These are phyloP conservation scores for Drosophila kanapiae DNA, from an alignment of 1,140 invertebrate genomes.

Conservation along the genomic window DNA sequence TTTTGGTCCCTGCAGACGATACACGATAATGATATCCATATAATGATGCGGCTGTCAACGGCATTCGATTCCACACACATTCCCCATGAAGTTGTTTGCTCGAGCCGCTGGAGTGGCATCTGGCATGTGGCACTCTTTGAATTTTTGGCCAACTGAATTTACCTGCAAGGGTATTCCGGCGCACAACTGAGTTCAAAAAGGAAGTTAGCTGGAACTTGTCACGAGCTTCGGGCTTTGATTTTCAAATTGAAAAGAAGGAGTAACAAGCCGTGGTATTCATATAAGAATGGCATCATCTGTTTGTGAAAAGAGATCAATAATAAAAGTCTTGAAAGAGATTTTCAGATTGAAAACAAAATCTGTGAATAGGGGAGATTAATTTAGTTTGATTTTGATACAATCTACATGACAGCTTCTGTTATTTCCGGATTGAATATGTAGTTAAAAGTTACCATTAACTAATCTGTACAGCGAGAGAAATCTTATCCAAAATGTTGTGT, in stretches of 20 bases:
- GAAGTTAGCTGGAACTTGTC: slow-evolving; percentile 25
- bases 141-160: slow-evolving; percentile 34
- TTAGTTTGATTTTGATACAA: neutral
- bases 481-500: too few relatives aligned
- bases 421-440: neutral
- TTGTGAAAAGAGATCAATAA: slow-evolving; percentile 4
- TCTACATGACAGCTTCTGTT: neutral
- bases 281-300: neutral
- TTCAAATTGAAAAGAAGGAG: neutral
- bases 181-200: slow-evolving; percentile 8
- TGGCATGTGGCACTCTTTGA: slow-evolving; percentile 50
- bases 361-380: neutral
- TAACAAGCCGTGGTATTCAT: slow-evolving; percentile 12
- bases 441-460: neutral
- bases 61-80: slow-evolving; percentile 59
- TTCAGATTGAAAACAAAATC: too few relatives aligned
- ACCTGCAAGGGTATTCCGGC: slow-evolving; percentile 38
- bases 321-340: neutral
- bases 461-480: neutral
- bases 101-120: slow-evolving; percentile 38
- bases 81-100: slow-evolving; percentile 53
- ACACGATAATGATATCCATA: slow-evolving; percentile 84
- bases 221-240: slow-evolving; percentile 5
- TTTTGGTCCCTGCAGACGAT: slow-evolving; percentile 58
- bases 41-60: slow-evolving; percentile 82